Evolutionary conservation across 2,888 invertebrate species (phyloP).

Genomic region (Ornithoptera priamus): DNA sequence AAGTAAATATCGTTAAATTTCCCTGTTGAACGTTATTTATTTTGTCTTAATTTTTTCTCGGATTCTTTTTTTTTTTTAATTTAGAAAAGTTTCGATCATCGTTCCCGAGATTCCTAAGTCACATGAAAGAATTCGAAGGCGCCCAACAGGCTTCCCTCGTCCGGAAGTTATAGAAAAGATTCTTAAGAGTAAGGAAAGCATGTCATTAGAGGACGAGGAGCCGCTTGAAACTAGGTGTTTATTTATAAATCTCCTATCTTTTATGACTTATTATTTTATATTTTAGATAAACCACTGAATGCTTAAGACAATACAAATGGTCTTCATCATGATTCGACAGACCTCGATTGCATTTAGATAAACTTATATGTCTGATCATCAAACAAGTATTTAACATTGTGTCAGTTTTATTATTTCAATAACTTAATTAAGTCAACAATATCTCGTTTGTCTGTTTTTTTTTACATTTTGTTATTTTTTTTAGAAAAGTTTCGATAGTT

Average conservation of each 20-base stretch:
- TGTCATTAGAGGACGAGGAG: constrained; percentile 36
- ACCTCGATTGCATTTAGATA: too few relatives aligned
- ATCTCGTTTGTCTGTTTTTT: background rate
- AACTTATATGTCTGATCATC: too few relatives aligned
- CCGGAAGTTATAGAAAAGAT: constrained; percentile 46
- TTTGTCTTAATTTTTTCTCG: constrained; percentile 23
- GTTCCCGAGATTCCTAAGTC: constrained; percentile 35
- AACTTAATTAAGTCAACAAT: background rate
- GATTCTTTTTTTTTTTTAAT: constrained; percentile 35
- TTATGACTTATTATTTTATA: background rate
- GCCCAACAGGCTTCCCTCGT: constrained; percentile 57
- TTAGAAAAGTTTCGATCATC: constrained; percentile 57
- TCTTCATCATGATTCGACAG: too few relatives aligned
- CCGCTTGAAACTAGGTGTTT: constrained; percentile 15
- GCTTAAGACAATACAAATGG: too few relatives aligned
- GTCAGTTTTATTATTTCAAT: too few relatives aligned
- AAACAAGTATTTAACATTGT: too few relatives aligned
- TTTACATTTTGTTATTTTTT: constrained; percentile 35
- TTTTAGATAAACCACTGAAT: background rate
- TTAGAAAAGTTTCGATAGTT: constrained; percentile 57
- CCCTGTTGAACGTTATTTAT: background rate
- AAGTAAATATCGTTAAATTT: constrained; percentile 42
- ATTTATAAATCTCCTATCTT: background rate
- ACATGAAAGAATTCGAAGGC: constrained; percentile 48
- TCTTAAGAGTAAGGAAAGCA: constrained; percentile 30